Base-by-base conservation (phyloP, 2,113 vertebrate genomes). In the Lanius collurio region DNA sequence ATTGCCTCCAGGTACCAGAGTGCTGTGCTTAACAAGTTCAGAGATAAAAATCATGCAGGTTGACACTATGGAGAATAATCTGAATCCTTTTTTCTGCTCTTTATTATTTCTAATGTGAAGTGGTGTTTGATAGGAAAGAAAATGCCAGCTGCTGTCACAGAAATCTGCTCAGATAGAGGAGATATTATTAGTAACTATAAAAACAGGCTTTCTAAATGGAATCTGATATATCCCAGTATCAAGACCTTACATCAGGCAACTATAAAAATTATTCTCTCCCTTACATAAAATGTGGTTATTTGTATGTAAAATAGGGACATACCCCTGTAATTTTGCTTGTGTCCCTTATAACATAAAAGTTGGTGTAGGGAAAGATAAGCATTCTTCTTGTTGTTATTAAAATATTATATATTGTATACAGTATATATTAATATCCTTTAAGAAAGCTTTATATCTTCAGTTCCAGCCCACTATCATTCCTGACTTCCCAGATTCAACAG, bases 1-100 rank as follows among this genome's bases (percentile, higher is more conserved):
- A 41, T 93, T 89, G 94, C 93, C 80, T 92, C 52, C 65, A 93
- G 90, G 89, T 92, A 84, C 28, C 60, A 35, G 57, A 81, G 76
- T 55, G 52, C 60, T 87, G 28, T 87, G 69, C 49, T 31, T 89
- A 74, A 87, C 90, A 95, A 90, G 63, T 83, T 71, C 10, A 3
- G 49, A 95, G 65, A 89, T 91, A 91, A 95, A 94, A 96, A 92
- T 92, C 76, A 42, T n/a, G 22, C 1, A 1, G 80, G 41, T 75
- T 83, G 64, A 87, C 87, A 92, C 55, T n/a, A 6, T 2, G 35
- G 77, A 87, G 52, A 89, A 89, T 73, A 37, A 75, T 80, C 73
- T 74, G 77, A 89, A 71, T 82, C 59, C 41, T 96, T 17, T 3
- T 68, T 92, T 96, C 82, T 83, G 56, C 62, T 89, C 93, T 83